phyloP scores from a whole-genome alignment of 2,797 vertebrate genomes.

The Hybognathus amarus region DNA sequence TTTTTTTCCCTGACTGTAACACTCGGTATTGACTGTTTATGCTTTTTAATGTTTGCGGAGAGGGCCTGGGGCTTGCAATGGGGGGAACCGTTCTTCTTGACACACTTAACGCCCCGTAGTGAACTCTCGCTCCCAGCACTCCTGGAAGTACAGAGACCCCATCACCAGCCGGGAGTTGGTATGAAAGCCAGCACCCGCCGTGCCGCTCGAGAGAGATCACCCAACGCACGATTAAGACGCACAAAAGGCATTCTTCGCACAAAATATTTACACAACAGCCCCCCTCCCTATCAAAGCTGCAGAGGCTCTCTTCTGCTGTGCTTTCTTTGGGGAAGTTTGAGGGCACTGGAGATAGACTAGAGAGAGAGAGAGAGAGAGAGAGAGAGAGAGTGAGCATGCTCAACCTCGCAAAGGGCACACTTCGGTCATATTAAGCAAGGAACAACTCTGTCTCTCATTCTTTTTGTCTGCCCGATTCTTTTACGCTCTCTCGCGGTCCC shows the following conservation, averaged over 20 bases:
- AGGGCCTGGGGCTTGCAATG: conserved; percentile 82
- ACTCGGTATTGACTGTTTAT: conserved; percentile 86
- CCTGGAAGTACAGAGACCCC: conserved; percentile 80
- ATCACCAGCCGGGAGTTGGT: conserved; percentile 78
- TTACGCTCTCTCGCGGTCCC: conserved; percentile 70
- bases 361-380: conserved; percentile 35
- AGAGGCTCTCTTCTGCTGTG: conserved; percentile 59
- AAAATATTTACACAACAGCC: conserved; percentile 79
- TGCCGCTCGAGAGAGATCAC: conserved; percentile 80
- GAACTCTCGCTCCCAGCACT: conserved; percentile 84
- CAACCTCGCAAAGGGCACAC: conserved; percentile 54
- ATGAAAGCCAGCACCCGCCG: conserved; percentile 78
- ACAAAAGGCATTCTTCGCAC: conserved; percentile 72
- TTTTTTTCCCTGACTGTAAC: conserved; percentile 77
- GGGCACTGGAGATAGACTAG: conserved; percentile 56
- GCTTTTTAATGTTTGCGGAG: conserved; percentile 84
- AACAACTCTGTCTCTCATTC: conserved; percentile 62
- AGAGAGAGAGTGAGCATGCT: conserved; percentile 45
- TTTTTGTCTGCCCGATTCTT: conserved; percentile 74
- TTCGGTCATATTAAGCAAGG: conserved; percentile 57
- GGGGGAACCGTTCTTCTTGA: conserved; percentile 82
- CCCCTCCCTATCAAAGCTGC: conserved; percentile 57
- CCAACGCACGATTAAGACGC: conserved; percentile 80
- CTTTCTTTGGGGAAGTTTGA: conserved; percentile 68
- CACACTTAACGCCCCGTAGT: conserved; percentile 85